phyloP scores from a whole-genome alignment of 2,797 vertebrate genomes.

The Sebastes hopkinsi region DNA sequence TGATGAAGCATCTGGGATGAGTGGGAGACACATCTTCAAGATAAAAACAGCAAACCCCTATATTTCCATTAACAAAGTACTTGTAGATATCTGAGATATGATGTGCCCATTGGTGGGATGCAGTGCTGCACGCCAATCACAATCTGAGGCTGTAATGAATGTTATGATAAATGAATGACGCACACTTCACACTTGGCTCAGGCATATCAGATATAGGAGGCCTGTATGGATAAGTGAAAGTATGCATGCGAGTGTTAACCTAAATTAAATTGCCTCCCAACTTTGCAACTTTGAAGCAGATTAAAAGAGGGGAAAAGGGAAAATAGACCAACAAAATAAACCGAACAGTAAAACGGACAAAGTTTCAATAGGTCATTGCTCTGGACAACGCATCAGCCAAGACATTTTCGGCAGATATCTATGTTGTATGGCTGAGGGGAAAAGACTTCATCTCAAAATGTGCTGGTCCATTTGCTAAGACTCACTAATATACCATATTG shows the following conservation, averaged over 20 bases:
- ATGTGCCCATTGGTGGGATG: background rate
- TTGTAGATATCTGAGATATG: background rate
- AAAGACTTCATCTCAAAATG: background rate
- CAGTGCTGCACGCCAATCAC: too few relatives aligned
- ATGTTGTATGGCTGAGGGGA: background rate
- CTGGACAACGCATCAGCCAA: too few relatives aligned
- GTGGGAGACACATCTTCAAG: background rate
- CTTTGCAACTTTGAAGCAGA: background rate
- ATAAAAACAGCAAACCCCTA: background rate
- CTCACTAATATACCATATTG: background rate
- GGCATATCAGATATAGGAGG: background rate
- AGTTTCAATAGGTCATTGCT: background rate
- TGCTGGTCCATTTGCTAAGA: too few relatives aligned
- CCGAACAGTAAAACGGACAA: background rate
- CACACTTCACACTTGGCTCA: background rate
- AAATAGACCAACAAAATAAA: background rate
- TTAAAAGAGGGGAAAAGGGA: background rate
- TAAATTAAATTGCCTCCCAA: background rate
- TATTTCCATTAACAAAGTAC: background rate
- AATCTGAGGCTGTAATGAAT: background rate
- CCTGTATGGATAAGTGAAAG: background rate
- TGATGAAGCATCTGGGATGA: constrained; percentile 11
- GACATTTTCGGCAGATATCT: background rate
- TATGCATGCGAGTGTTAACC: background rate
- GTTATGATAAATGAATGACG: background rate